Conservation (phyloP, 2,888 invertebrate species). For the Ischnus inquisitorius region DNA sequence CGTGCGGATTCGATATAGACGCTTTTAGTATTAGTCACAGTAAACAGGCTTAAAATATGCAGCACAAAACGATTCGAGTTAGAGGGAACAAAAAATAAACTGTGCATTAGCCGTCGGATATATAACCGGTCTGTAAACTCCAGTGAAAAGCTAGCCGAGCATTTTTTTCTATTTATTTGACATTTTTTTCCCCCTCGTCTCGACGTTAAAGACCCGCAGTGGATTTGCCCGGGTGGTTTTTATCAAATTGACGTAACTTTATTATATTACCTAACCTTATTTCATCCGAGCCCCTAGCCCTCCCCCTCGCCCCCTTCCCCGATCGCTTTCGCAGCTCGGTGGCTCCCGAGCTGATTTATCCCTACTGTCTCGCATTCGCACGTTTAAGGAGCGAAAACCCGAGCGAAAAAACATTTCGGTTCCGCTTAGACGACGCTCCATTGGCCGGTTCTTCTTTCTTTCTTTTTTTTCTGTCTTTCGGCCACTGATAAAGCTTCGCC, state of each 20-base stretch:
- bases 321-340: too few species aligned
- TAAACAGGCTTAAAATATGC: background rate
- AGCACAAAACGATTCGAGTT: slow-evolving; percentile 1
- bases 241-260: background rate
- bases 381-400: background rate
- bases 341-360: background rate
- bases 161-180: background rate
- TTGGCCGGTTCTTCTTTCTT: background rate
- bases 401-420: background rate
- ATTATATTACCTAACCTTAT: background rate
- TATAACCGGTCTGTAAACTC: background rate
- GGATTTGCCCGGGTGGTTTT: background rate
- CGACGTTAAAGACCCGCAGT: background rate
- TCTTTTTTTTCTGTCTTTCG: background rate
- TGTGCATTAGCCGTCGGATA: too few species aligned
- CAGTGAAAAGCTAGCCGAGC: background rate
- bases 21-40: slow-evolving; percentile 1
- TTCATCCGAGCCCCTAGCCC: background rate
- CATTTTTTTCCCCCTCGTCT: background rate
- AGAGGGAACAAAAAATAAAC: background rate
- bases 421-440: background rate
- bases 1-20: background rate
- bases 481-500: background rate
- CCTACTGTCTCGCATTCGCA: background rate
- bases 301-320: too few species aligned